Base-by-base conservation (phyloP, 2,888 invertebrate genomes). In the Xylota sylvarum region DNA sequence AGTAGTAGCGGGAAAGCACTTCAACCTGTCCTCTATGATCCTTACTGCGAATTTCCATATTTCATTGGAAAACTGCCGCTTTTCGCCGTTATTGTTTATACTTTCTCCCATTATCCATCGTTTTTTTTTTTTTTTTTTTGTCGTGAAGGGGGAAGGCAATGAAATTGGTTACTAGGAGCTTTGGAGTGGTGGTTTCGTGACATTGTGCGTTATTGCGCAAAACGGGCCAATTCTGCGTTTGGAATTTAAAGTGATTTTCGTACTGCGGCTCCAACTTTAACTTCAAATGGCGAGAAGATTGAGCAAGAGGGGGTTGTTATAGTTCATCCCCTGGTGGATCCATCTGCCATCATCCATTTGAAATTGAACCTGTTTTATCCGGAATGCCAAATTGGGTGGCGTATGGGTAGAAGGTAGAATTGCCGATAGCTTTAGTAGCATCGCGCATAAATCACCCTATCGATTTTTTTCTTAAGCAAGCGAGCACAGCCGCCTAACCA, bases 391-490 rank as follows among this genome's bases (percentile, higher is more conserved):
- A 43, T 17, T 35, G 23, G 23, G 30, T 35, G 27, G 32, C 23
- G n/a, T 9, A 35, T 37, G 23, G 52, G 46, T 32, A 6, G 12
- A n/a, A 55, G 7, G 46, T 19, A 27, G 12, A 19, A 60, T 60
- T 60, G 48, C 37, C 73, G 73, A 74, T 74, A 64, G 52, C 55
- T 55, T 46, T 56, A 46, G 46, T 76, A 46, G 17, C 58, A 76
- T 48, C 46, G 56, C 46, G 65, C 65, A 69, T 78, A 62, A 78
- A 78, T 78, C 69, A 69, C 58, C 67, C 46, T 77, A 78, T 78
- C 32, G 69, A 78, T 78, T 78, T 78, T 77, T 67, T 58, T 43
- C 46, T 60, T 78, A 50, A 62, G 7, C 23, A 37, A 37, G 0
- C 30, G 30, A 43, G n/a, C 35, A 60, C 23, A 23, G 23, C 23